phyloP scores from a whole-genome alignment of 2,797 vertebrate species.

The Cichlasoma orientale region DNA sequence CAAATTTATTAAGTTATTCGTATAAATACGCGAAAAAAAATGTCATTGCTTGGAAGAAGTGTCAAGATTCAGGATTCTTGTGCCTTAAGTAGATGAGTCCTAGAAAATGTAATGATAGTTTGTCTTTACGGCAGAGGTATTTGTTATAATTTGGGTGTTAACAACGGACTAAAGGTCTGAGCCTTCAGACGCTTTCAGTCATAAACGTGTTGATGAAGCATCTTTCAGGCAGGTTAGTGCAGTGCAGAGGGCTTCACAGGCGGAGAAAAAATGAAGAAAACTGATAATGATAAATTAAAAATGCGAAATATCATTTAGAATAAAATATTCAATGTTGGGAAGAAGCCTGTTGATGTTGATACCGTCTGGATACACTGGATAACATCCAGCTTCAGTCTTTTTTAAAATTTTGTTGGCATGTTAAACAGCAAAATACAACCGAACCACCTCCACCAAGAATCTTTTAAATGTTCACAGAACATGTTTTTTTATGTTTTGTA shows the following conservation, averaged over 20 bases:
- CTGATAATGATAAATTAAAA: background rate
- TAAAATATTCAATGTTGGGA: background rate
- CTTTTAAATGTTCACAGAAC: background rate
- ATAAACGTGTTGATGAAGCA: background rate
- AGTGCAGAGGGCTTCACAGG: background rate
- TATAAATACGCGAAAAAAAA: background rate
- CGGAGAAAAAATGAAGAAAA: background rate
- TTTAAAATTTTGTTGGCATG: background rate
- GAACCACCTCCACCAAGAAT: background rate
- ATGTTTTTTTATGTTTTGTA: background rate
- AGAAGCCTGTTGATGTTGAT: background rate
- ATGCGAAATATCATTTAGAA: background rate
- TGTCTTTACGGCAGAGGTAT: background rate
- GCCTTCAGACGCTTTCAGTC: background rate
- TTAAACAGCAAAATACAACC: background rate
- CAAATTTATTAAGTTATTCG: background rate
- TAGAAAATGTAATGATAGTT: background rate
- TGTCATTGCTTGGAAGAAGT: background rate
- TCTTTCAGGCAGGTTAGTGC: background rate
- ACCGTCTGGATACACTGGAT: background rate
- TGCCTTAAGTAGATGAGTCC: background rate
- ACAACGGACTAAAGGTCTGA: background rate
- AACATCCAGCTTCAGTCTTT: background rate
- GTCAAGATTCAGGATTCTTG: too few relatives aligned
- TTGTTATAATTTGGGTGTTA: background rate